Base-by-base conservation (phyloP, 2,797 vertebrate genomes). In the Tympanoctomys barrerae region DNA sequence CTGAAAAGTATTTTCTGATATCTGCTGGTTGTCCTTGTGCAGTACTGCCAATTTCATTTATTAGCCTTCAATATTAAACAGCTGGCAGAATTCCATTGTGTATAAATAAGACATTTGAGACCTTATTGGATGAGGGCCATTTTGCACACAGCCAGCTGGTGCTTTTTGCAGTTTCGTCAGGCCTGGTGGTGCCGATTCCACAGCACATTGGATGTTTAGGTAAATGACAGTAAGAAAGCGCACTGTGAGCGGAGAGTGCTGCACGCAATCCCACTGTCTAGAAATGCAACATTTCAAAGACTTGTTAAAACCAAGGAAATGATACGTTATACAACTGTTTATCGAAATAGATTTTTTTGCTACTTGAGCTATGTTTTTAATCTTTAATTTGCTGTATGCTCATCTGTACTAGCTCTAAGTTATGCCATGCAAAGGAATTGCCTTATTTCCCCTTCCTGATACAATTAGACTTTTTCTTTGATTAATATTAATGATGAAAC, bases 11-110 rank as follows among this genome's bases (percentile, higher is more conserved):
- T 96, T 98, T 98, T 98, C 80, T 98, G 94, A 98, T 97, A 96
- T 98, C 98, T 98, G 97, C 98, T 98, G 92, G 97, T 97, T 97
- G 96, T 97, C 94, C 97, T 98, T 98, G 96, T 98, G 82, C 98
- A 98, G 98, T 97, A 95, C 97, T 98, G 98, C 98, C 98, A 98
- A 98, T 98, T 98, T 97, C 98, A 98, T 99, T 98, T 99, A 99
- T 99, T 99, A 99, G 98, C 94, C 96, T 98, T 98, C 98, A 99
- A 99, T 99, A 99, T 99, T 99, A 99, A 98, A 98, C 98, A 99
- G 98, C 98, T 98, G 98, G 98, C 98, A 98, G 97, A 97, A 98
- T 98, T 98, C 98, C 98, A 99, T 84, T 98, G 97, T 98, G 97
- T 98, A 98, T 98, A 99, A 99, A 98, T 98, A 98, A 98, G 98